These are phyloP conservation scores for Macrostomum cliftonense DNA, from an alignment of 2,888 invertebrate species.

Conservation along the genomic window DNA sequence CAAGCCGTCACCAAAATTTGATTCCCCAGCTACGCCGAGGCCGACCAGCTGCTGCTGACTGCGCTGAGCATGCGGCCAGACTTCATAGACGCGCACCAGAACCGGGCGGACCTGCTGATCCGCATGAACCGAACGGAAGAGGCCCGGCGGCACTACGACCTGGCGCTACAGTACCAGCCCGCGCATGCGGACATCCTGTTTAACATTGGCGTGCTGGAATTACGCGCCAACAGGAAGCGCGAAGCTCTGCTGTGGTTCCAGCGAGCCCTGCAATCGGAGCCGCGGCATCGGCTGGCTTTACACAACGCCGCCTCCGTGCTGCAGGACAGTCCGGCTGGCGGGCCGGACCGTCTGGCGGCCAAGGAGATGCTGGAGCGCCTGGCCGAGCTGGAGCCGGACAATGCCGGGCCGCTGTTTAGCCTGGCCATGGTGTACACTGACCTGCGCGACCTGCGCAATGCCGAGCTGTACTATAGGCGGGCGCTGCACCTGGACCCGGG, in stretches of 20 bases:
- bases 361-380: slow-evolving; percentile 52
- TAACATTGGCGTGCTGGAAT: slow-evolving; percentile 25
- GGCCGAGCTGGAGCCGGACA: slow-evolving; percentile 53
- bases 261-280: too few relatives aligned
- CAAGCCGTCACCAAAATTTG: too few relatives aligned
- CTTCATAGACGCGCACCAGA: slow-evolving; percentile 79
- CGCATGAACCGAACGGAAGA: slow-evolving; percentile 70
- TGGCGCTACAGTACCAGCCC: slow-evolving; percentile 65
- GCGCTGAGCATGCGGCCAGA: slow-evolving; percentile 92
- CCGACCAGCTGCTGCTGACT: slow-evolving; percentile 59
- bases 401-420: slow-evolving; percentile 81
- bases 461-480: slow-evolving; percentile 72
- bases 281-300: too few relatives aligned
- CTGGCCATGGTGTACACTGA: slow-evolving; percentile 92
- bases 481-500: slow-evolving; percentile 54
- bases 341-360: too few relatives aligned
- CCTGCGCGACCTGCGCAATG: slow-evolving; percentile 64
- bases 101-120: slow-evolving; percentile 81
- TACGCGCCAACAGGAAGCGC: too few relatives aligned
- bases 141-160: slow-evolving; percentile 78
- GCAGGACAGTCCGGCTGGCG: too few relatives aligned
- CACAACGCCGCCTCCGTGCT: too few relatives aligned
- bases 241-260: too few relatives aligned
- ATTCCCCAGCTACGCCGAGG: slow-evolving; percentile 49
- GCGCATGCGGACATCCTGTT: slow-evolving; percentile 37